Base-by-base conservation (phyloP, 2,797 vertebrate genomes). In the Gadopsis marmoratus region DNA sequence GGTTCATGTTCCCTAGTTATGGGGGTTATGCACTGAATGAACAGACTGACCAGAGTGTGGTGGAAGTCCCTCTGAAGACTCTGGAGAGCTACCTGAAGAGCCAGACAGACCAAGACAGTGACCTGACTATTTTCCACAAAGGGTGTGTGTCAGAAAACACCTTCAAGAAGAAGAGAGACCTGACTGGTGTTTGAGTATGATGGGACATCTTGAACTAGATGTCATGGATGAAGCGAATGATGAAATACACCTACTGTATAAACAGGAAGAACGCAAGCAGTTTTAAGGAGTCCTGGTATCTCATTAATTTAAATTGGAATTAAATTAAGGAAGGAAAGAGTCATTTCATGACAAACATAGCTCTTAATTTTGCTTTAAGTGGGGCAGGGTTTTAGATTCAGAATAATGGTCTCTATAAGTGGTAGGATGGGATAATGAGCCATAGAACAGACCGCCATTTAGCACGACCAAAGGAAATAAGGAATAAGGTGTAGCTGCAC, bases 1-100 rank as follows among this genome's bases (percentile, higher is more conserved):
- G 93, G 33, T 95, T 92, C 63, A 95, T 94, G 94, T 93, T 95
- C 67, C 95, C 94, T 2, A 79, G 90, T 35, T 93, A 94, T 5
- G 93, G 91, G 0, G 93, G 91, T 33, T 95, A 94, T 39, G 94
- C 92, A 5, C 68, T 90, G 61, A 95, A 95, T 79, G 87, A 85
- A 21, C 72, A 71, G 31, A 74, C 54, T 1, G 91, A 84, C 8
- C 81, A 92, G 63, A 65, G 41, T n/a, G 92, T 95, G 37, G 65
- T 85, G 23, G 94, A 95, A 63, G 91, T 95, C 9, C 91, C 93
- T 4, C 61, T 95, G 3, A 95, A 94, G 88, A 90, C 83, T 37
- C 86, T 95, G 84, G 93, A 95, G 87, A 77, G 39, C 31, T 87
- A 95, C 65, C 83, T 95, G 63, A 93, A 74, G 84, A 91, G 75